These are phyloP conservation scores for Brachionus sp. DNA, from an alignment of 1,140 invertebrate genomes.

Conservation along the genomic window DNA sequence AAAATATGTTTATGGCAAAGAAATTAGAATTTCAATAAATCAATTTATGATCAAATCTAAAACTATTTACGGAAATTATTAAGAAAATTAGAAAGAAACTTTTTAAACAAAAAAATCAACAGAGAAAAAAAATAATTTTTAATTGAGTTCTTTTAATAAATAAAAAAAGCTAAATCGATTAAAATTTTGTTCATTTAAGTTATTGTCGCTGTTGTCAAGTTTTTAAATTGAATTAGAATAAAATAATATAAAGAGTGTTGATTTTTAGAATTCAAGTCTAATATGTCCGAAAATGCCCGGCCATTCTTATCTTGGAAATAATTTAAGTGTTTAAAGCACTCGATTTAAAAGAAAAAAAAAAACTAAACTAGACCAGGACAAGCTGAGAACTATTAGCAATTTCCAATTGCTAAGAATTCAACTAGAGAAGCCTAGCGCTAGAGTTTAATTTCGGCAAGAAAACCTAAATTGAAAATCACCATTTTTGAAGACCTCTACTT, in stretches of 20 bases:
- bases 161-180: background rate
- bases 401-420: background rate
- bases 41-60: conserved; percentile 9
- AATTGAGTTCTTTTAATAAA: background rate
- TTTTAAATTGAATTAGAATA: background rate
- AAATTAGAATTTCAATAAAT: conserved; percentile 12
- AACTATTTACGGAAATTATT: conserved; percentile 38
- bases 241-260: background rate
- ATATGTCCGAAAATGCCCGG: background rate
- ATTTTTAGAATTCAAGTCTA: background rate
- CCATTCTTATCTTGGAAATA: background rate
- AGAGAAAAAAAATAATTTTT: background rate
- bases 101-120: background rate
- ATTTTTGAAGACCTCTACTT: conserved; percentile 2
- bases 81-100: conserved; percentile 11
- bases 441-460: background rate
- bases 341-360: background rate
- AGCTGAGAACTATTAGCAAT: background rate
- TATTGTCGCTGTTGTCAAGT: background rate
- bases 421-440: background rate
- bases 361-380: background rate
- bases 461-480: background rate
- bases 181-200: background rate
- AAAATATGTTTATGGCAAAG: background rate
- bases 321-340: background rate